Conservation (phyloP, 2,113 vertebrate genomes). For the Furnarius figulus region DNA sequence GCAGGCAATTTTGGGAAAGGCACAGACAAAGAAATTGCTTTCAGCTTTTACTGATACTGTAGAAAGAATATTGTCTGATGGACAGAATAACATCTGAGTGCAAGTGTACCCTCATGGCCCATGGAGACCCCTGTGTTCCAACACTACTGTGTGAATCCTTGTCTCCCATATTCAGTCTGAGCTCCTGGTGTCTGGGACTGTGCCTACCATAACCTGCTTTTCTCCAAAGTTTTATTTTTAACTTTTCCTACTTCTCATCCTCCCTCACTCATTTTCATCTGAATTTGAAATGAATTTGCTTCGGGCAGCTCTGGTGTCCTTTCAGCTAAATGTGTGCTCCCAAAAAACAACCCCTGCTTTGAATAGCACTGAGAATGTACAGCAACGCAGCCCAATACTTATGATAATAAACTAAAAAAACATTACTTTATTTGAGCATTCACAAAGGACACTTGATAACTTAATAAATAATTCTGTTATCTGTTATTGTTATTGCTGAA, state of each 20-base stretch:
- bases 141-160: neutral
- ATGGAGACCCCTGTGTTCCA: fast-evolving
- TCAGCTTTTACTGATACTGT: neutral
- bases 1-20: neutral
- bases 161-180: neutral
- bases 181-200: neutral
- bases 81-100: neutral
- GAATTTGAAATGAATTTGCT: neutral
- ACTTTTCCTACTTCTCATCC: neutral
- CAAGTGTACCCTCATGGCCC: neutral
- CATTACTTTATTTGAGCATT: neutral
- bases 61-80: neutral
- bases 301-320: neutral
- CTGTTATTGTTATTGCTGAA: conserved; percentile 20
- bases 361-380: neutral
- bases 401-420: neutral
- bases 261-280: neutral
- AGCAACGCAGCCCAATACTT: neutral
- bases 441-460: neutral
- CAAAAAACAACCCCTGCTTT: neutral
- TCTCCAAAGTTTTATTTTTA: neutral
- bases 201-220: neutral
- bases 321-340: neutral
- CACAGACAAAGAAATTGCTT: neutral
- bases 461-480: conserved; percentile 7